These are phyloP conservation scores for Pteropus alecto DNA, from an alignment of 2,113 vertebrate genomes.

Conservation along the genomic window DNA sequence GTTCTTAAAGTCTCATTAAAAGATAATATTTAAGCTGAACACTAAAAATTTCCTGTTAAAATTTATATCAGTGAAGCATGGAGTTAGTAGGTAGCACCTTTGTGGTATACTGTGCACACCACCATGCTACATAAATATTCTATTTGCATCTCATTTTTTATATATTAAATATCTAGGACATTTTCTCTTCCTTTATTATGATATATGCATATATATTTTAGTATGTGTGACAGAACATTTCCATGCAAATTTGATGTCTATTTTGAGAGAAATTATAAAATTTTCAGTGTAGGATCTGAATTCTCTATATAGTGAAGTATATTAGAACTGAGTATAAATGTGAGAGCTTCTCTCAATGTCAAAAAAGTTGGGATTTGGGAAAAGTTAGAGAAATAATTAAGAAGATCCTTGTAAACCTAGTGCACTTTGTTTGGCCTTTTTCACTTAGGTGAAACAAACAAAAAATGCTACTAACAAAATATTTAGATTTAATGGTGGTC, in stretches of 20 bases:
- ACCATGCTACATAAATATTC: slow-evolving; percentile 52
- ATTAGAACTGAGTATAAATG: not conserved
- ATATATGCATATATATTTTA: slow-evolving; percentile 45
- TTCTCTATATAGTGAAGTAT: not conserved
- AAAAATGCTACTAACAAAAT: not conserved
- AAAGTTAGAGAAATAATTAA: not conserved
- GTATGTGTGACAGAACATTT: not conserved
- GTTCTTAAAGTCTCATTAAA: slow-evolving; percentile 81
- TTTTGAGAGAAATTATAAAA: slow-evolving; percentile 49
- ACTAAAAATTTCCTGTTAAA: slow-evolving; percentile 71
- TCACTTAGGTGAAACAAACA: not conserved
- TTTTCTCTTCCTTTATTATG: slow-evolving; percentile 7
- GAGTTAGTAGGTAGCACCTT: slow-evolving; percentile 52
- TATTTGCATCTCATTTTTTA: slow-evolving; percentile 49
- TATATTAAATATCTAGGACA: not conserved
- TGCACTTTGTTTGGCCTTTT: not conserved
- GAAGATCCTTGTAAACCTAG: not conserved
- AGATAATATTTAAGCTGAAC: slow-evolving; percentile 78
- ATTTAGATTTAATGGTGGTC: slow-evolving; percentile 7
- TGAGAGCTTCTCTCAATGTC: not conserved
- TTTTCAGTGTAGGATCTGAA: not conserved
- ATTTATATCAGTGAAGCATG: slow-evolving; percentile 70
- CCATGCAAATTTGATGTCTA: slow-evolving; percentile 9
- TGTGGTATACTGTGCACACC: not conserved
- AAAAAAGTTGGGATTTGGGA: not conserved